These are phyloP conservation scores for Uropsilus gracilis DNA, from an alignment of 2,113 vertebrate genomes.

Conservation along the genomic window DNA sequence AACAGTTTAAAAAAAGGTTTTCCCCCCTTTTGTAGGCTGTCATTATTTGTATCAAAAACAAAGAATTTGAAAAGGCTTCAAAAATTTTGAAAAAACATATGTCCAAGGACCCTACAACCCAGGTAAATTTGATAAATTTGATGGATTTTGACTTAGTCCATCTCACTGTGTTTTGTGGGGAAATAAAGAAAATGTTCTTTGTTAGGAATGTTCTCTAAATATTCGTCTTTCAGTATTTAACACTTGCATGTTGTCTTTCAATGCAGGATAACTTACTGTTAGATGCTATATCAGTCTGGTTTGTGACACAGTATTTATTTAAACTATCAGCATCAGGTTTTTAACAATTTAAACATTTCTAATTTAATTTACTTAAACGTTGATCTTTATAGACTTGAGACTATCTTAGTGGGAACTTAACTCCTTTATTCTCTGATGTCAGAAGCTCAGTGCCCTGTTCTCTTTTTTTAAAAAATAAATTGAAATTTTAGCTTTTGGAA, in stretches of 20 bases:
- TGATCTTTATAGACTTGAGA: neutral
- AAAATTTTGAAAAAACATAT: conserved; percentile 88
- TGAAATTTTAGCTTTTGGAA: neutral
- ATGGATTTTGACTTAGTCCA: conserved; percentile 32
- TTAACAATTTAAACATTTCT: neutral
- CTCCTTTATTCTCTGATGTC: conserved; percentile 14
- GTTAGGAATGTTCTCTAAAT: conserved; percentile 41
- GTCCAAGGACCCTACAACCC: conserved; percentile 83
- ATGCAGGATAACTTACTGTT: neutral
- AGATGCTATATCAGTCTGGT: neutral
- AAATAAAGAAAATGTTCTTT: conserved; percentile 27
- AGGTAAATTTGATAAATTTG: conserved; percentile 85
- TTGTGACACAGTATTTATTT: conserved; percentile 30
- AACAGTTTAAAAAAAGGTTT: neutral
- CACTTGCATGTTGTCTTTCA: neutral
- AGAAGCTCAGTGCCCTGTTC: neutral
- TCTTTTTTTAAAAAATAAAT: conserved; percentile 14
- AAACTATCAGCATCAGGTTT: neutral
- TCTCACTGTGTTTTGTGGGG: conserved; percentile 38
- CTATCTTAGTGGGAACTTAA: neutral
- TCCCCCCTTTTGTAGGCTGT: conserved; percentile 86
- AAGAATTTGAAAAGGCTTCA: conserved; percentile 90
- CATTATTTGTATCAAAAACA: conserved; percentile 89
- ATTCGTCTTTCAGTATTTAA: neutral
- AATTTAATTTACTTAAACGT: neutral